Base-by-base conservation (phyloP, 2,797 vertebrate genomes). In the Botia almorhae region DNA sequence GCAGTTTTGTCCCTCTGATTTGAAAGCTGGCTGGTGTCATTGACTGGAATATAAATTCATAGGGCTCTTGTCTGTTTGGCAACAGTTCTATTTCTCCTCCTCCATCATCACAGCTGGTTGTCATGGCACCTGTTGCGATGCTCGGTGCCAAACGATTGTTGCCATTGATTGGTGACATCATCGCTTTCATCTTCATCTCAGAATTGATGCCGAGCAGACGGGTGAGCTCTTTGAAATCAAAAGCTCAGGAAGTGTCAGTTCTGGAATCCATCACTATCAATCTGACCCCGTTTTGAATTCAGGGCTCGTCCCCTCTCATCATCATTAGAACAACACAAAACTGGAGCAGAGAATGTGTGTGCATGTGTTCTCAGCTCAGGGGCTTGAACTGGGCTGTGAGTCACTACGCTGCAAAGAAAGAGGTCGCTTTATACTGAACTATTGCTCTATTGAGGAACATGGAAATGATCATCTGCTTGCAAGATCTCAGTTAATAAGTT, bases 51-150 rank as follows among this genome's bases (percentile, higher is more conserved):
- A 58, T 76, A 70, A 79, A 78, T 85, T 78, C 78, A 87, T 86
- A 78, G 75, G 43, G 81, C 78, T 83, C 70, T 81, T 85, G 84
- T 84, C 69, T 63, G 72, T 80, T 84, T 83, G 67, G 69, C 70
- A 79, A 83, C 72, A 64, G 36, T 81, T 80, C 71, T 77, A 69
- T 65, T 76, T 61, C 81, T 64, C 72, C 83, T 71, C 80, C 77
- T 80, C 79, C 77, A 78, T 68, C 58, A 63, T 86, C 82, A 87
- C 86, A 87, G 84, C 85, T 85, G 85, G 87, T 87, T 81, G 78
- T 80, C 79, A 87, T 88, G 86, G 82, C 83, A 86, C 87, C 86
- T 88, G 84, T 85, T 82, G 69, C 63, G 73, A 69, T 69, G 50
- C 85, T 83, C 75, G 13, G 67, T 79, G 82, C 81, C 84, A 81